Conservation (phyloP, 2,797 vertebrate genomes). For the Prionace glauca region DNA sequence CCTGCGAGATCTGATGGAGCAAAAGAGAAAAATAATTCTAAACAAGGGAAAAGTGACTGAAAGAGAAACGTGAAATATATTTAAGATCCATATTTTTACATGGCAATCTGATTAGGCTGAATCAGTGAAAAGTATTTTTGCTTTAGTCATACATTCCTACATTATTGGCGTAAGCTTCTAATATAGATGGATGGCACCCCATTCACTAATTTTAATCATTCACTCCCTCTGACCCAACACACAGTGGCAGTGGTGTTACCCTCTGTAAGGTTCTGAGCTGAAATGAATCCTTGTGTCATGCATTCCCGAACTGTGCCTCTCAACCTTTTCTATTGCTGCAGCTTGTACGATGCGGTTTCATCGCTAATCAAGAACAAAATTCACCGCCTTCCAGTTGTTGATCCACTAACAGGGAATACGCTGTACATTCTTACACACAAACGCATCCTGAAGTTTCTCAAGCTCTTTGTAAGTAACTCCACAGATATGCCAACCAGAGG, state of each 20-base stretch:
- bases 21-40: background rate
- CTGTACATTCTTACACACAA: constrained; percentile 98
- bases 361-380: constrained; percentile 93
- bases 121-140: background rate
- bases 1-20: background rate
- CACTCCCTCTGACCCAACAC: background rate
- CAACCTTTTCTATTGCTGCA: constrained; percentile 46
- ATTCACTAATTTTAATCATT: background rate
- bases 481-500: no score
- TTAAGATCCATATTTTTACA: background rate
- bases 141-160: background rate
- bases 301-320: background rate
- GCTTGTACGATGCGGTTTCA: constrained; percentile 88
- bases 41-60: background rate
- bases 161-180: background rate
- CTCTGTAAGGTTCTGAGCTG: background rate
- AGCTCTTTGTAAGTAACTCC: constrained; percentile 79
- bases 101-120: background rate
- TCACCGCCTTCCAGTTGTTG: constrained; percentile 91
- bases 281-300: constrained; percentile 7
- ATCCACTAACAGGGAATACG: constrained; percentile 88
- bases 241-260: background rate
- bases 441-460: constrained; percentile 96
- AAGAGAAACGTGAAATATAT: background rate
- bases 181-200: background rate